Evolutionary conservation across 2,888 invertebrate species (phyloP).

Genomic region (Idaea biselata): DNA sequence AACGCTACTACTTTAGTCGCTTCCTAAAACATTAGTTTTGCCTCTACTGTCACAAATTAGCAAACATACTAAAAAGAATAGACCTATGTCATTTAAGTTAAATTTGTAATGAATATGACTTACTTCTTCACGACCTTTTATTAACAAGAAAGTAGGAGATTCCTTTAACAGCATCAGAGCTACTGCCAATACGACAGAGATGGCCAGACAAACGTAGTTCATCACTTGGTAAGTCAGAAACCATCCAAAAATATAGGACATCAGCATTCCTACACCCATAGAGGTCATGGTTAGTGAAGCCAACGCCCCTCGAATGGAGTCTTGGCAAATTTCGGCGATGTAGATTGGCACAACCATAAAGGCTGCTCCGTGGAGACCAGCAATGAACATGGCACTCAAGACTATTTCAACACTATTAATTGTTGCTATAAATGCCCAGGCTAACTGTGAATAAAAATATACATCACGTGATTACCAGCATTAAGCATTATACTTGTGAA

Average conservation of each 20-base stretch:
- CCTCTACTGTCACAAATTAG: too few species aligned
- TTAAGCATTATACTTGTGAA: too few species aligned
- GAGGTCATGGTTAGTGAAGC: conserved; percentile 42
- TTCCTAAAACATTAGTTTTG: conserved; percentile 42
- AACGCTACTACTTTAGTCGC: conserved; percentile 41
- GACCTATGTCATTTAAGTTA: too few species aligned
- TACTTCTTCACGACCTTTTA: conserved; percentile 43
- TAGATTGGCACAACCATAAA: conserved; percentile 41
- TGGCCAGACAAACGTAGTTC: conserved; percentile 37
- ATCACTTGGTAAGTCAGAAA: conserved; percentile 38
- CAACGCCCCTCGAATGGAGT: conserved; percentile 49
- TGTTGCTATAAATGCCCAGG: conserved; percentile 40
- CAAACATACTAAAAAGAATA: too few species aligned
- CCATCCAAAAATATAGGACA: conserved; percentile 48
- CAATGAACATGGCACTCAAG: conserved; percentile 40
- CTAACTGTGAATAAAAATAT: conserved; percentile 28
- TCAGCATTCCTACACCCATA: conserved; percentile 41
- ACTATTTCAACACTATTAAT: conserved; percentile 39
- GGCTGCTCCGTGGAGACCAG: conserved; percentile 41
- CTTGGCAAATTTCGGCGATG: conserved; percentile 47
- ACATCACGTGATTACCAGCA: not conserved
- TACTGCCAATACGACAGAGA: conserved; percentile 31
- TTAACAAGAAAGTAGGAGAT: conserved; percentile 45
- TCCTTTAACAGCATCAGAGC: conserved; percentile 39
- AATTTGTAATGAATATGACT: conserved; percentile 7